Evolutionary conservation across 2,797 vertebrate genomes (phyloP).

Genomic region (Artibeus jamaicensis): DNA sequence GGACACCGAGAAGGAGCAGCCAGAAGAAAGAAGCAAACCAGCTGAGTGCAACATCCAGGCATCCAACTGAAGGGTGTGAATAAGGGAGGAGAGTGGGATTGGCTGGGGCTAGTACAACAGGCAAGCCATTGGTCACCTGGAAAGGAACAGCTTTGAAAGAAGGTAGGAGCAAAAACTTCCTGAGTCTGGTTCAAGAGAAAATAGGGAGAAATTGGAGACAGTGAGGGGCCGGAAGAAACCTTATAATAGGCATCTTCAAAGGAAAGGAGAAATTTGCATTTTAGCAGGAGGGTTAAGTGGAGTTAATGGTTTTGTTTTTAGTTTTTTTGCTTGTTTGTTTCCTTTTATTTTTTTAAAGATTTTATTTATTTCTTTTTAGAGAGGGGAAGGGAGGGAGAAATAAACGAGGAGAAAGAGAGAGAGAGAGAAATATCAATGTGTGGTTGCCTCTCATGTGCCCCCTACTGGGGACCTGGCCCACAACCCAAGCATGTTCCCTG

Average conservation of each 20-base stretch:
- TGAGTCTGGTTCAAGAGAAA: neutral
- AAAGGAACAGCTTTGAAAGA: neutral
- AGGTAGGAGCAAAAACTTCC: neutral
- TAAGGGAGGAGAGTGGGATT: neutral
- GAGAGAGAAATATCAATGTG: too few relatives aligned
- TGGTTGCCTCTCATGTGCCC: too few relatives aligned
- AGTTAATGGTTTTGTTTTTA: neutral
- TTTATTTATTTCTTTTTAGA: too few relatives aligned
- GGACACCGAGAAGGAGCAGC: neutral
- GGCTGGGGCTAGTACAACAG: too few relatives aligned
- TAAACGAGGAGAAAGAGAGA: too few relatives aligned
- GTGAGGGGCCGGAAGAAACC: too few relatives aligned
- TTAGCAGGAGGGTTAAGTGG: neutral
- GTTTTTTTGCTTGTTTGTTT: neutral
- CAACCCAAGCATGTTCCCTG: too few relatives aligned
- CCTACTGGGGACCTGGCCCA: too few relatives aligned
- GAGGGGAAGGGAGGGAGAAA: too few relatives aligned
- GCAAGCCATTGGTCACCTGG: neutral
- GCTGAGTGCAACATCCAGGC: neutral
- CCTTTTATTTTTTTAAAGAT: neutral
- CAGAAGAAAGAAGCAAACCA: neutral
- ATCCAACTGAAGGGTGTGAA: neutral
- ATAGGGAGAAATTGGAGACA: neutral
- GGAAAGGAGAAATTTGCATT: neutral
- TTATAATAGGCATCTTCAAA: neutral